Percentiles rank a stretch among this genome's conserved stretches.
phyloP scores from a whole-genome alignment of 1,140 invertebrate species.

The Holcopasites calliopsidis region DNA sequence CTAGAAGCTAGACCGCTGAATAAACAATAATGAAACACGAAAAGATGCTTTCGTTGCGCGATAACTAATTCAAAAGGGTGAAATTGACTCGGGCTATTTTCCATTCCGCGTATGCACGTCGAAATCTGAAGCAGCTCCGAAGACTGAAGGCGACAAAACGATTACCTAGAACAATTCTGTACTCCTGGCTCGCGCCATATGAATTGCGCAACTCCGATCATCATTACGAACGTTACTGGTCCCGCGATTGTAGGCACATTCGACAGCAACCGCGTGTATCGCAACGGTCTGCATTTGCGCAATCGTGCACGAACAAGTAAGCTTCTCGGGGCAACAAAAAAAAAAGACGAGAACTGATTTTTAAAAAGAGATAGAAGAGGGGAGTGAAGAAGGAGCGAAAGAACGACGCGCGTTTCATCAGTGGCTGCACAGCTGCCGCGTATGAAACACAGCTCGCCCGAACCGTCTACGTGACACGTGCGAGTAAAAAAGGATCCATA shows the following conservation, averaged over 20 bases:
- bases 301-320: background rate
- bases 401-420: constrained; percentile 19
- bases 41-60: background rate
- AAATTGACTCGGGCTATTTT: background rate
- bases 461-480: constrained; percentile 15
- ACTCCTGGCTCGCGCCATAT: background rate
- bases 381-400: background rate
- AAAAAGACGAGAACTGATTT: background rate
- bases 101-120: background rate
- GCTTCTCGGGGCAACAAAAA: too few relatives aligned
- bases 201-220: too few relatives aligned
- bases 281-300: background rate
- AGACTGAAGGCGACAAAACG: background rate
- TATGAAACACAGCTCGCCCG: constrained; percentile 5
- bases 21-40: background rate
- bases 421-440: constrained; percentile 14
- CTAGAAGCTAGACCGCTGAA: background rate
- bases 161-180: background rate
- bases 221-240: constrained; percentile 17
- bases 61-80: background rate
- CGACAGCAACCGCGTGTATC: background rate
- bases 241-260: background rate
- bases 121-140: background rate
- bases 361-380: background rate
- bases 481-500: background rate